Evolutionary conservation across 2,888 invertebrate species (phyloP), one percentile per base, ranked within the genome.

Genomic region (Scaptomyza tumidula): DNA sequence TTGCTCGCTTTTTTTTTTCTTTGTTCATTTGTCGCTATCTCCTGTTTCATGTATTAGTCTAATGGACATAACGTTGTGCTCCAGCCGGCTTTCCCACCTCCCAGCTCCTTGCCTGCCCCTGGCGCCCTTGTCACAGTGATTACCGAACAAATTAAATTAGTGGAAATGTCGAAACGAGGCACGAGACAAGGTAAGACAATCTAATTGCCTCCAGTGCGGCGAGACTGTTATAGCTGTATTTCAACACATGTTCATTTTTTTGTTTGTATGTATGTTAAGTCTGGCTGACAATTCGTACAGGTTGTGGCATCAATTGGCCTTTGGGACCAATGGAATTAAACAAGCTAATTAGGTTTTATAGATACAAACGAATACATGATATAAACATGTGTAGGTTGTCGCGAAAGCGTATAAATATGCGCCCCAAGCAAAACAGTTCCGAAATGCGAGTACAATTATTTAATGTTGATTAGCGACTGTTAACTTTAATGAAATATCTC

Each of bases 101-200:
- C 45, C 50, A 39, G n/a, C 37, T 45, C 41, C 24, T 3, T 14
- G 39, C n/a, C 14, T 16, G 35, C 35, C 48, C 55, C 41, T 41
- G 39, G 37, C 56, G 39, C 56, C 60, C 60, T 75, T 70, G 60
- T 75, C 67, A 64, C 75, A 66, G 58, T 84, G 81, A 82, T 86
- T 86, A 82, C 81, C 64, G 68, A 78, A 70, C 78, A 88, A 87
- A 83, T 83, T 85, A 79, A 83, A 83, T 83, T 83, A 84, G 83
- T 78, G 71, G 70, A 81, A 86, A 82, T 70, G 71, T 62, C 73
- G 66, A 69, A 84, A 64, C 64, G 80, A 71, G 75, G 60, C 67
- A 65, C 58, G 68, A 72, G 63, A 27, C 60, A 58, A 69, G 72
- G 69, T 65, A 65, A 76, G 71, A 77, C 74, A 85, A 87, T 83